Conservation (phyloP, 64 coral and sea anemone genomes). For the Dendronephthya gigantea region DNA sequence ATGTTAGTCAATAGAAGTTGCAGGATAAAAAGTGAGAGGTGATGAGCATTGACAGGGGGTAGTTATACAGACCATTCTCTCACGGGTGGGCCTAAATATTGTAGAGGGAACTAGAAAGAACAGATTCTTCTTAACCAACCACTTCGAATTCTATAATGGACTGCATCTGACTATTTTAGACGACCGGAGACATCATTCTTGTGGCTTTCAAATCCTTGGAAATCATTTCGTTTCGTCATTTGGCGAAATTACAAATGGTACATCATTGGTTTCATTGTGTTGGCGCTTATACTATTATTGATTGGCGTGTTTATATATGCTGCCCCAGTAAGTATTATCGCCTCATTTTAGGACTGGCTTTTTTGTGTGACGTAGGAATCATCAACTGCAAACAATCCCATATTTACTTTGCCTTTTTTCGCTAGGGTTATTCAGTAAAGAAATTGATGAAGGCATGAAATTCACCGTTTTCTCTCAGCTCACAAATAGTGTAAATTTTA, state of each 20-base stretch:
- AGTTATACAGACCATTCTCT: too few species aligned
- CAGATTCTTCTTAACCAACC: too few species aligned
- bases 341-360: too few species aligned
- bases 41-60: too few species aligned
- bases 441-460: conserved; percentile 43
- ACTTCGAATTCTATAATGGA: neutral
- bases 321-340: conserved; percentile 43
- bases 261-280: conserved; percentile 51
- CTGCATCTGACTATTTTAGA: conserved; percentile 1
- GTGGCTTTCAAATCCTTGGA: conserved; percentile 81
- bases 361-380: too few species aligned
- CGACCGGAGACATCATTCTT: conserved; percentile 82
- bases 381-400: too few species aligned
- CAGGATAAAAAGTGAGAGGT: too few species aligned
- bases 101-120: too few species aligned
- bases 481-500: too few species aligned
- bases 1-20: too few species aligned
- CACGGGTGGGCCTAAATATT: too few species aligned
- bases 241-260: conserved; percentile 79
- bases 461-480: too few species aligned
- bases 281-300: conserved; percentile 36
- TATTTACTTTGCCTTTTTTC: neutral
- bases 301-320: conserved; percentile 68
- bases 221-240: conserved; percentile 69
- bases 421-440: conserved; percentile 86